Percentiles rank a stretch among this genome's conserved stretches.
These are phyloP conservation scores for Phaonia tiefii DNA, from an alignment of 2,888 invertebrate species.

Conservation along the genomic window DNA sequence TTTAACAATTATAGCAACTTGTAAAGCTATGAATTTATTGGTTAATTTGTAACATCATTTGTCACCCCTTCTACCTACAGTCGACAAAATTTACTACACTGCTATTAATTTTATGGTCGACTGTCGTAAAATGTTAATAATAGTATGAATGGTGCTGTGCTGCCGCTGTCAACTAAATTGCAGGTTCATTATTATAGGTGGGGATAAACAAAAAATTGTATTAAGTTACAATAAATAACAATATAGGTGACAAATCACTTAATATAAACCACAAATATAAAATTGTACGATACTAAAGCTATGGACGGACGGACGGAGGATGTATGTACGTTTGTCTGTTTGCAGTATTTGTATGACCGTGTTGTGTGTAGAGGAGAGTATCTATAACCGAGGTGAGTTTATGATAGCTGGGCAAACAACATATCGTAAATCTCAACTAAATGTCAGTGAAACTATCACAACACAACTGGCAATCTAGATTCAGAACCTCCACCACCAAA, in stretches of 20 bases:
- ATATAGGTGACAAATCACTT: conserved; percentile 57
- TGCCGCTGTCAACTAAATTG: background rate
- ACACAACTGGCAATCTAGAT: background rate
- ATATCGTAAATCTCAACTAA: conserved; percentile 75
- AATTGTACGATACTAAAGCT: too few relatives aligned
- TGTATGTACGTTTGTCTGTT: background rate
- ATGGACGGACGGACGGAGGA: too few relatives aligned
- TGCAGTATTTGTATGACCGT: background rate
- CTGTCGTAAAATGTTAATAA: conserved; percentile 35
- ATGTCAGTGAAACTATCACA: conserved; percentile 69
- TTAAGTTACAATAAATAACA: conserved; percentile 49
- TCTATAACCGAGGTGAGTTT: background rate
- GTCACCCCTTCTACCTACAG: background rate
- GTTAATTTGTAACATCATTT: background rate
- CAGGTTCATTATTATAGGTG: conserved; percentile 3
- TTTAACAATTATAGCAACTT: background rate
- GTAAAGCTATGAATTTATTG: background rate
- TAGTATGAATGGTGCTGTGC: background rate
- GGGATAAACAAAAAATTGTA: background rate
- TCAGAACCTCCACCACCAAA: too few relatives aligned
- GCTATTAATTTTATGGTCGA: conserved; percentile 24
- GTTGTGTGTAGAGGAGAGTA: background rate
- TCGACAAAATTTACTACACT: conserved; percentile 15
- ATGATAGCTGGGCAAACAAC: conserved; percentile 22
- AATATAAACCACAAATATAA: conserved; percentile 31